Evolutionary conservation across 2,888 invertebrate genomes (phyloP), one percentile per base, ranked within the genome.

Genomic region (Tinea semifulvella): DNA sequence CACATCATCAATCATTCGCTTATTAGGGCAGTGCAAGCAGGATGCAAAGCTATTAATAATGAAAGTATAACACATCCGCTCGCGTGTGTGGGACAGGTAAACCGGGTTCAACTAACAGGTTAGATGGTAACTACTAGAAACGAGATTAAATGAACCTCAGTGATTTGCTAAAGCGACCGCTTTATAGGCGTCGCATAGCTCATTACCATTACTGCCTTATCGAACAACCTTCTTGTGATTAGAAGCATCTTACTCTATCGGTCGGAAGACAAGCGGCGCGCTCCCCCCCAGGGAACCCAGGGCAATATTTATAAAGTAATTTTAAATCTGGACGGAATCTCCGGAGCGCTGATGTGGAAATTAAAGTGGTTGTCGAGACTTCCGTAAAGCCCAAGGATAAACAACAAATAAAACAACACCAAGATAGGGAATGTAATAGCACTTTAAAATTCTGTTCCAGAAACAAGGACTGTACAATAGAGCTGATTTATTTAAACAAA

Each of bases 61-160:
- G 70, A 72, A 76, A 76, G 77, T 76, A 76, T 71, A 71, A 68
- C 68, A 67, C 65, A 74, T 79, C 75, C 77, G 76, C 14, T 28
- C 68, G 63, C 74, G 65, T 68, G 62, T 61, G 60, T 46, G 47
- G 56, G 60, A 63, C 68, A 65, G 64, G 63, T 68, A 31, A 27
- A 26, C 27, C 43, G 16, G 28, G 28, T 25, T 19, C 43, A 31
- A 19, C 31, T 19, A 43, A 43, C 43, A 31, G 43, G 43, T 43
- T 43, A 43, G 40, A 40, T 20, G 17, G 22, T 40, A 7, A 11
- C 40, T 22, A 40, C 40, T 40, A 40, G 40, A 40, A 40, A 40
- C 40, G 14, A 40, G 40, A 22, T 40, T 40, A 11, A 22, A 22
- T 22, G 11, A 22, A 40, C 40, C 22, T 40, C 22, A 40, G 40